A percentile compares a stretch with the other conserved stretches of the same genome.
These are phyloP conservation scores for Thera britannica DNA, from an alignment of 2,888 invertebrate species.

Conservation along the genomic window DNA sequence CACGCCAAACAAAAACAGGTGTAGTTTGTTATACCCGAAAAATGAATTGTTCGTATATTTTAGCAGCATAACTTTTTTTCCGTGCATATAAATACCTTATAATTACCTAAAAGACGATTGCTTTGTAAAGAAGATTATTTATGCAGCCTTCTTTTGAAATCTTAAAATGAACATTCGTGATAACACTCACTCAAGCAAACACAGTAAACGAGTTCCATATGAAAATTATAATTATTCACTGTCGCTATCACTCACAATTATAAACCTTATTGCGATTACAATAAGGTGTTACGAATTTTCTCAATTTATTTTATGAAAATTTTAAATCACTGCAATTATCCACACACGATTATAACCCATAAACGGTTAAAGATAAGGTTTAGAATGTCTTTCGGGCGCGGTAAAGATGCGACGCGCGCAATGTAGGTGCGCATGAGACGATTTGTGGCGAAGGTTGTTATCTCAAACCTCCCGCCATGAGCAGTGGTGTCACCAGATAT, in stretches of 20 bases:
- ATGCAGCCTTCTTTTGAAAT: too few species aligned
- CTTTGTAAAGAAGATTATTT: too few species aligned
- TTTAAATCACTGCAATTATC: conserved; percentile 10
- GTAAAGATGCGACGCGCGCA: conserved; percentile 56
- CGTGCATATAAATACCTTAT: too few species aligned
- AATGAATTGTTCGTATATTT: too few species aligned
- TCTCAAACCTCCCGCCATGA: conserved; percentile 59
- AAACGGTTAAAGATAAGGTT: conserved; percentile 20
- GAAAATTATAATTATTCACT: conserved; percentile 18
- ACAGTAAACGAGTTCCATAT: background rate
- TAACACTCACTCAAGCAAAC: conserved; percentile 29
- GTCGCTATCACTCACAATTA: conserved; percentile 14
- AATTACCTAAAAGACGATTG: too few species aligned
- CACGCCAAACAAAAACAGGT: too few species aligned
- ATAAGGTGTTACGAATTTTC: conserved; percentile 5
- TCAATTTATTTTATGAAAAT: conserved; percentile 5
- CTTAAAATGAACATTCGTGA: too few species aligned
- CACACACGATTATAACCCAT: conserved; percentile 18
- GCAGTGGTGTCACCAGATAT: conserved; percentile 45
- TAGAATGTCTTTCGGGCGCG: conserved; percentile 4
- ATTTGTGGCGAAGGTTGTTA: conserved; percentile 67
- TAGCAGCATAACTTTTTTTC: too few species aligned
- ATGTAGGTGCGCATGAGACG: conserved; percentile 69
- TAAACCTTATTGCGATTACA: conserved; percentile 4
- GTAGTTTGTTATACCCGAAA: too few species aligned